Conservation (phyloP, 2,797 vertebrate species). For the Liasis olivaceus region DNA sequence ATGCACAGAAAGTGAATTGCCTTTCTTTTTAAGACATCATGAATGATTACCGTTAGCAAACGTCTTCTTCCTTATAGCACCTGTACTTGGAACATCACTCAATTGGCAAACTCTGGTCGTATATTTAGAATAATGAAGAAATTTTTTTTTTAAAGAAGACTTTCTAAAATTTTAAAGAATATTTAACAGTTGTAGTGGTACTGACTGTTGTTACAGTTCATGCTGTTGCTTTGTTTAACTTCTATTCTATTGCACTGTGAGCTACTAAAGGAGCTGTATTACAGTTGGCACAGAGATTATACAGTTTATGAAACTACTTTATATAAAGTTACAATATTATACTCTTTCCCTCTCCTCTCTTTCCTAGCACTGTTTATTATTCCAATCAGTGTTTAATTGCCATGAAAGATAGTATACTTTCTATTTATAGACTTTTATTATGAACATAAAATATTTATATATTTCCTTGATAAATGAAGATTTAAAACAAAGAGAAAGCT, state of each 20-base stretch:
- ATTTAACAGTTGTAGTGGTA: not conserved
- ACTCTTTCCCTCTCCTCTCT: not conserved
- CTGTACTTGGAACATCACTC: not conserved
- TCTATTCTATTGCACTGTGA: not conserved
- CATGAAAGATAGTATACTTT: not conserved
- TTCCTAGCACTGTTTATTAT: not conserved
- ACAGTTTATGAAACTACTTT: not conserved
- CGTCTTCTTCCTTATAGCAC: not conserved
- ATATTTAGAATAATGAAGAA: not conserved
- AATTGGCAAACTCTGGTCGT: not conserved
- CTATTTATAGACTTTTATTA: too few species aligned
- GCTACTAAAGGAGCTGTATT: not conserved
- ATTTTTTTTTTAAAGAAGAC: not conserved
- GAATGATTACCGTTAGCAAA: not conserved
- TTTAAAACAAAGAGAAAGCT: not conserved
- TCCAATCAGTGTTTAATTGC: not conserved
- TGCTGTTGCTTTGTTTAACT: not conserved
- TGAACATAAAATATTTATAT: not conserved
- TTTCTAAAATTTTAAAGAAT: not conserved
- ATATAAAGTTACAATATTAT: not conserved
- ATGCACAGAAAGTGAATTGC: not conserved
- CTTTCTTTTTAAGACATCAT: not conserved
- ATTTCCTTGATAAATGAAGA: not conserved
- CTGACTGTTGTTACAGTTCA: not conserved
- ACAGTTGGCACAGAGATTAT: not conserved